A percentile compares a stretch with the other conserved stretches of the same genome.
Evolutionary conservation across 2,888 invertebrate species (phyloP).

Genomic region (Scotopteryx bipunctaria): DNA sequence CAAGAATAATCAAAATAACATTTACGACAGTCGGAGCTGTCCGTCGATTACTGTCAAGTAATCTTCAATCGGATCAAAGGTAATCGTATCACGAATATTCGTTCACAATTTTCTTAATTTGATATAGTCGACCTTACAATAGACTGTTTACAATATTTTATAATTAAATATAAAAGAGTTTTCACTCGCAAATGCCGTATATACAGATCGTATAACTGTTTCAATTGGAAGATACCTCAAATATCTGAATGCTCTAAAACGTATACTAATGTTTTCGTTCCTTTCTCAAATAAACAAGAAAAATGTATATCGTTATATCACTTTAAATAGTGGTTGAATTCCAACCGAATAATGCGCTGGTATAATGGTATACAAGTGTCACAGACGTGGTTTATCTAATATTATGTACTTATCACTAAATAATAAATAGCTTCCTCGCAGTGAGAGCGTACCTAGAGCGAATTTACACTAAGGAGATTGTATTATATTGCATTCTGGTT

Average conservation of each 20-base stretch:
- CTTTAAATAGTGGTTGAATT: constrained; percentile 68
- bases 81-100: constrained; percentile 45
- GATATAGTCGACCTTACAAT: constrained; percentile 74
- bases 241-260: constrained; percentile 82
- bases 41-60: not conserved
- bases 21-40: constrained; percentile 34
- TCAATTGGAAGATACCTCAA: constrained; percentile 75
- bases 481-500: constrained; percentile 72
- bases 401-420: constrained; percentile 78
- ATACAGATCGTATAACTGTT: constrained; percentile 80
- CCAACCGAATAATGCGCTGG: constrained; percentile 71
- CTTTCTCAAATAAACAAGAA: constrained; percentile 72
- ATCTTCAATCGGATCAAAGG: constrained; percentile 7
- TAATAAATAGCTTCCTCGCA: constrained; percentile 80
- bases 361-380: constrained; percentile 81
- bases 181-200: constrained; percentile 76
- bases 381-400: constrained; percentile 74
- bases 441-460: constrained; percentile 73
- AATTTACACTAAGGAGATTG: constrained; percentile 80
- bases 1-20: constrained; percentile 38
- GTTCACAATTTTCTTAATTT: constrained; percentile 44
- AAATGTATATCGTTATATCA: constrained; percentile 70
- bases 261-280: constrained; percentile 88
- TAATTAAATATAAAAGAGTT: constrained; percentile 81
- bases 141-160: constrained; percentile 76